phyloP scores from a whole-genome alignment of 2,888 invertebrate species.

The Zygogramma bicolorata region DNA sequence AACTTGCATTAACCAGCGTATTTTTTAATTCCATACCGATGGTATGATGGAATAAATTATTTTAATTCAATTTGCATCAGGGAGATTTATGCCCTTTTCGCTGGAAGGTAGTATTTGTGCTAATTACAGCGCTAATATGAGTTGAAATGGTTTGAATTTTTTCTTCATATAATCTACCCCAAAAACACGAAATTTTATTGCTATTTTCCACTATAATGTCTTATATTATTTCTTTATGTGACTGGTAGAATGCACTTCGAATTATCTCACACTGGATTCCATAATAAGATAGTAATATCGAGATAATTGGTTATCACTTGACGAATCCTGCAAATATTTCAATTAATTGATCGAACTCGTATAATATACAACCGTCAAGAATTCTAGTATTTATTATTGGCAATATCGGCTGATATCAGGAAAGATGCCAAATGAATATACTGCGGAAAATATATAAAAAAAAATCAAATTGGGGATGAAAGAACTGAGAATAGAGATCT shows the following conservation, averaged over 20 bases:
- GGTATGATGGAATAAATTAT: no score
- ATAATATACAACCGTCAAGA: not conserved
- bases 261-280: not conserved
- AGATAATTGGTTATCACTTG: not conserved
- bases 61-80: no score
- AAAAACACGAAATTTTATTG: no score
- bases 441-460: not conserved
- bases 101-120: no score
- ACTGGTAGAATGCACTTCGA: not conserved
- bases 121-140: no score
- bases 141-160: no score
- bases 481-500: no score
- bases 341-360: not conserved
- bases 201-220: no score
- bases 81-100: no score
- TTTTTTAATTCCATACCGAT: no score
- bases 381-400: not conserved
- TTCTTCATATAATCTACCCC: no score
- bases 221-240: not conserved
- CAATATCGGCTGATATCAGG: not conserved
- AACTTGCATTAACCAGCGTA: not conserved
- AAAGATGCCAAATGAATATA: not conserved
- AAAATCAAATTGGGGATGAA: no score
- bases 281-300: not conserved
- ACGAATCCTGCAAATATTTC: not conserved